phyloP scores from a whole-genome alignment of 2,888 invertebrate species.

The Andricus quercusramuli region DNA sequence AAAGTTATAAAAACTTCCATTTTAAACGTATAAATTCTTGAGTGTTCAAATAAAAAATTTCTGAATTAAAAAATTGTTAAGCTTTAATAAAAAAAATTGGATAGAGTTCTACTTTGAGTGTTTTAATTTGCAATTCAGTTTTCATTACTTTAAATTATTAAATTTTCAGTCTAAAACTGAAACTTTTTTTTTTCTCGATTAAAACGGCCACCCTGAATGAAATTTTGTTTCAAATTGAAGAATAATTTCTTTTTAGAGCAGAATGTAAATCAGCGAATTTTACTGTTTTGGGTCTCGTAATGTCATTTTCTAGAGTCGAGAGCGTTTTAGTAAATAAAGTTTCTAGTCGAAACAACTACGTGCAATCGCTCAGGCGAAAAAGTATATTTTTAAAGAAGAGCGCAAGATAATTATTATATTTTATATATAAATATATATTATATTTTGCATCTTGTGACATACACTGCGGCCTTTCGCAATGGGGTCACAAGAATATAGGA shows the following conservation, averaged over 20 bases:
- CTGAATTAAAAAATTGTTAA: too few species aligned
- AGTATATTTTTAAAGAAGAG: slow-evolving; percentile 35
- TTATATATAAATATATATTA: slow-evolving; percentile 33
- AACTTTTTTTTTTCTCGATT: too few species aligned
- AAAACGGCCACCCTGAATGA: too few species aligned
- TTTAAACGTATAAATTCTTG: too few species aligned
- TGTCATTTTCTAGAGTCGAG: slow-evolving; percentile 18
- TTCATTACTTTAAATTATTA: too few species aligned
- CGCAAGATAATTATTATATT: slow-evolving; percentile 40
- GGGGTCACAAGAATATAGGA: slow-evolving; percentile 36
- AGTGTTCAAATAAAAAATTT: too few species aligned
- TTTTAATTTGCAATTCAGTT: too few species aligned
- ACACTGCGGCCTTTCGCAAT: slow-evolving; percentile 37
- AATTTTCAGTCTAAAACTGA: too few species aligned
- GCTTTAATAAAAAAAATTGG: too few species aligned
- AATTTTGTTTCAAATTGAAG: neutral
- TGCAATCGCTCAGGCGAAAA: slow-evolving; percentile 33
- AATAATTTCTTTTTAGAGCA: neutral
- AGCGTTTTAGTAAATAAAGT: slow-evolving; percentile 24
- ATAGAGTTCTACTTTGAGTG: too few species aligned
- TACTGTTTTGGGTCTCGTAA: neutral
- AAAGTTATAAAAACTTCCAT: too few species aligned
- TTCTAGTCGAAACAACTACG: slow-evolving; percentile 37
- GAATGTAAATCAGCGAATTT: neutral
- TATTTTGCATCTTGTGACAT: slow-evolving; percentile 38